Evolutionary conservation across 2,113 vertebrate genomes (phyloP).

Genomic region (Stegostoma tigrinum): DNA sequence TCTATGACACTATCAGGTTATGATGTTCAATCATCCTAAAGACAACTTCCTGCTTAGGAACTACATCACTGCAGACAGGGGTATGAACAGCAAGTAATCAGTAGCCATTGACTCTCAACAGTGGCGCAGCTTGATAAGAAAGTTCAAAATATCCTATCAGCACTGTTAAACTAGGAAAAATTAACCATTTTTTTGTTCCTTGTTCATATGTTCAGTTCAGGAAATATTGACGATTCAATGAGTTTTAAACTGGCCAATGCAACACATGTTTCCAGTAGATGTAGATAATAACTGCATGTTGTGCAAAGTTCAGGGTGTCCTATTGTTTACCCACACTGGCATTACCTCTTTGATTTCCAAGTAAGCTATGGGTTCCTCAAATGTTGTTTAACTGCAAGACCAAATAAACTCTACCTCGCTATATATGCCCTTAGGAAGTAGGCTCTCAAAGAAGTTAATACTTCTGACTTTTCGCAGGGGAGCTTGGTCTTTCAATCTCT

Average conservation of each 20-base stretch:
- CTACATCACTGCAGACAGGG: background rate
- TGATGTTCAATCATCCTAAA: background rate
- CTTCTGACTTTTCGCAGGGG: background rate
- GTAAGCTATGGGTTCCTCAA: background rate
- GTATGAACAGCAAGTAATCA: background rate
- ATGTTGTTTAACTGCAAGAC: background rate
- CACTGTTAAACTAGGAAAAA: background rate
- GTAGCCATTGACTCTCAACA: background rate
- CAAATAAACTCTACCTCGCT: background rate
- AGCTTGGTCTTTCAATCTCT: too few species aligned
- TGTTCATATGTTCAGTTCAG: background rate
- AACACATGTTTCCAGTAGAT: background rate
- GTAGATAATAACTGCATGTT: background rate
- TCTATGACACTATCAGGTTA: background rate
- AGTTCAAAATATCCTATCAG: background rate
- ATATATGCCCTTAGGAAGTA: background rate
- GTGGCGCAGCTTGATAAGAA: background rate
- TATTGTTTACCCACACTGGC: background rate
- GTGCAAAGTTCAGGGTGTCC: background rate
- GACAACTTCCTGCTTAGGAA: background rate
- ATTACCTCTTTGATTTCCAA: background rate
- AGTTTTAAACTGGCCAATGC: background rate
- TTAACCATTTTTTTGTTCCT: background rate
- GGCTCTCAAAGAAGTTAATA: background rate
- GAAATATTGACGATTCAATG: background rate